A percentile compares a stretch with the other conserved stretches of the same genome.
Evolutionary conservation across 2,113 vertebrate genomes (phyloP).

Genomic region (Malurus elegans): DNA sequence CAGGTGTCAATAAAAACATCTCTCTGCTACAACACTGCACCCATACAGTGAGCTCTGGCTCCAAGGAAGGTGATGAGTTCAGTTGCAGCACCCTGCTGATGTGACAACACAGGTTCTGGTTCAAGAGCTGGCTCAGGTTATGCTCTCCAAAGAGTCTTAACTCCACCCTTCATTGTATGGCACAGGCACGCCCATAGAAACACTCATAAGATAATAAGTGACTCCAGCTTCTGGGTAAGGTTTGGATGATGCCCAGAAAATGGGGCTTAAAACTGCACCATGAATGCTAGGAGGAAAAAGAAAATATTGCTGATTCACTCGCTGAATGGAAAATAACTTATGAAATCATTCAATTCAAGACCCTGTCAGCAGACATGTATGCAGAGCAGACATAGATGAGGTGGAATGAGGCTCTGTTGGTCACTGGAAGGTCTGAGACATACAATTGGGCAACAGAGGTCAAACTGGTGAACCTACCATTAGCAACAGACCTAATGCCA

Average conservation of each 20-base stretch:
- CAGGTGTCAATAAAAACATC: neutral
- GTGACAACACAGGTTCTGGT: neutral
- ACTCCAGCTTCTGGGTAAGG: neutral
- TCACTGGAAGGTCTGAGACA: neutral
- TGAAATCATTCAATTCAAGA: neutral
- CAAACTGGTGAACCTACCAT: neutral
- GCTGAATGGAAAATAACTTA: neutral
- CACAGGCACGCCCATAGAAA: neutral
- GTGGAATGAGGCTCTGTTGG: neutral
- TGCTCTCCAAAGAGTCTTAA: neutral
- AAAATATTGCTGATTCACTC: conserved; percentile 25
- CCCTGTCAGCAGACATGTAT: neutral
- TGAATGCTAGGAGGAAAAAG: neutral
- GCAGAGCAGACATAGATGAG: neutral
- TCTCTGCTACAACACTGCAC: neutral
- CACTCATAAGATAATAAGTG: neutral
- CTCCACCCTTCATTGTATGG: neutral
- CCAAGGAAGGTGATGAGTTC: neutral
- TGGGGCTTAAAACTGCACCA: neutral
- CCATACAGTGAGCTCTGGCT: neutral
- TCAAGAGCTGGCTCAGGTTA: neutral
- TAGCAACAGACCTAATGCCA: neutral
- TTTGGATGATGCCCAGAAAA: neutral
- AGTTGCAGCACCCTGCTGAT: neutral
- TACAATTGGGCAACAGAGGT: neutral